phyloP scores from a whole-genome alignment of 1,140 invertebrate genomes.

The Papilio aristodemus region DNA sequence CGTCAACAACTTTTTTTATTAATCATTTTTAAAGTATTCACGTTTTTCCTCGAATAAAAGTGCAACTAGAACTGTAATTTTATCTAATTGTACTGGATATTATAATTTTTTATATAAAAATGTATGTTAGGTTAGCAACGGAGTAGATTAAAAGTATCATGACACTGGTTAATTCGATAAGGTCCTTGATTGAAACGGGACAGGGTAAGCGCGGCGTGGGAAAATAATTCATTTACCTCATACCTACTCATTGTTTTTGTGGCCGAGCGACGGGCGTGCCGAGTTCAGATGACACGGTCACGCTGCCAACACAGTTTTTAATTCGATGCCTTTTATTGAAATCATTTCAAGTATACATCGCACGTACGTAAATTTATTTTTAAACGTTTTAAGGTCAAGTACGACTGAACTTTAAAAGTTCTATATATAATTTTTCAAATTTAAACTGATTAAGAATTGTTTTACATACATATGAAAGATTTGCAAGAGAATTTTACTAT shows the following conservation, averaged over 20 bases:
- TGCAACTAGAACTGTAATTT: neutral
- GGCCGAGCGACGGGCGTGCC: slow-evolving; percentile 39
- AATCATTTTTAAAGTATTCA: no score
- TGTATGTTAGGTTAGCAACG: slow-evolving; percentile 11
- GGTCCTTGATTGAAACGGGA: slow-evolving; percentile 42
- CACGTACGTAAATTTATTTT: neutral
- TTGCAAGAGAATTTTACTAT: no score
- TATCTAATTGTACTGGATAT: neutral
- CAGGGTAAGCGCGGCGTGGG: slow-evolving; percentile 54
- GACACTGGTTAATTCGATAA: slow-evolving; percentile 43
- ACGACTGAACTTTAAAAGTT: slow-evolving; percentile 9
- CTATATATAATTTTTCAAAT: no score
- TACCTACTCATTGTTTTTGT: slow-evolving; percentile 49
- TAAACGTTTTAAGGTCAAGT: neutral
- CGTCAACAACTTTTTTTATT: neutral
- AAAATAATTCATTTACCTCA: slow-evolving; percentile 52
- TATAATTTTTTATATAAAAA: neutral
- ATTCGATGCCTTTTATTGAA: slow-evolving; percentile 34
- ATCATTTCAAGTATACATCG: slow-evolving; percentile 12
- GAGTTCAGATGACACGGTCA: slow-evolving; percentile 55
- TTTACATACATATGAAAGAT: no score
- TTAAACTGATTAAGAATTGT: neutral
- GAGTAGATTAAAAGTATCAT: slow-evolving; percentile 28
- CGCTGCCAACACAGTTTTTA: slow-evolving; percentile 37
- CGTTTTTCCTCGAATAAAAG: no score